Base-by-base conservation (phyloP, 2,888 invertebrate genomes). In the Azorinus chamasolen region DNA sequence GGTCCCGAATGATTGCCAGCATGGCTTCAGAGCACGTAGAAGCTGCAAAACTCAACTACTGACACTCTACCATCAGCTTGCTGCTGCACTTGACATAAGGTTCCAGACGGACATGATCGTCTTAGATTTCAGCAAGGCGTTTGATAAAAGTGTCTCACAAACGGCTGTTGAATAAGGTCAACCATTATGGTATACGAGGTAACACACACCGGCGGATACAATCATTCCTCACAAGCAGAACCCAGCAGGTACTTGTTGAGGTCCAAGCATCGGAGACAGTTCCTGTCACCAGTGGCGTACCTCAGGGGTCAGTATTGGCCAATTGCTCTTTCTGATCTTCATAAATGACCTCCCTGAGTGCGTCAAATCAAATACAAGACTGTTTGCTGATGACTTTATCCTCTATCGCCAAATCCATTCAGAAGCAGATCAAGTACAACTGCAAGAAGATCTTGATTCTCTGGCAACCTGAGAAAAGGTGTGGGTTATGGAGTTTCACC, bases 61-160 rank as follows among this genome's bases (percentile, higher is more conserved):
- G 22, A 59, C 61, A 10, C 54, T 65, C 5, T 12, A 24, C 10
- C 57, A 61, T 61, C 66, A 62, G 51, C 50, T 68, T 4, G 48
- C 62, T 2, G n/a, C 25, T n/a, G 37, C 62, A 12, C 43, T 73
- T 1, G 66, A 72, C 62, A 65, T 39, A 51, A 43, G 39, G 18
- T 51, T 27, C 20, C 65, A 71, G 54, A 61, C 58, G 12, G 63
- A 76, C 55, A 61, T 57, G 46, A 50, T 54, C 20, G 48, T 65
- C 20, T 25, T 71, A 4, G 63, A 61, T 39, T 76, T 62, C 27
- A 66, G 58, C 45, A 73, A 61, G 41, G 66, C 73, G 14, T 66
- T 62, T 39, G 66, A 61, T 43, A 37, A 54, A n/a, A 2, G 73
- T 51, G 5, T 32, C 43, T 8, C 66, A 73, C 48, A n/a, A 57